Base-by-base conservation (phyloP, 23 tunicate genomes). In the Corella eumyota region DNA sequence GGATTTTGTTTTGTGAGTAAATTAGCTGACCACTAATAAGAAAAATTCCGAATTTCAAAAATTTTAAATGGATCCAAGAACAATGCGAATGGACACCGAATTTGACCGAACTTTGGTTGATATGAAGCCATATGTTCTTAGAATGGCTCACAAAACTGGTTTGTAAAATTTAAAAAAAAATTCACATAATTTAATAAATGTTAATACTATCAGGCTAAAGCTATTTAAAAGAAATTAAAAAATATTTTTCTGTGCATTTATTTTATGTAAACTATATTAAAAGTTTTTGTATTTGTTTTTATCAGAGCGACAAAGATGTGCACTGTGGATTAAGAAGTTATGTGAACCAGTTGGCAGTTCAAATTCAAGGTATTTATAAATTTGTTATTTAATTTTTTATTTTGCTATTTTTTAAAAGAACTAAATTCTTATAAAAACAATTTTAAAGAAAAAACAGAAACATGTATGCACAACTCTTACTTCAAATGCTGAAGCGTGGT, bases 321-420 rank as follows among this genome's bases (percentile, higher is more conserved):
- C 96, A 36, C 46, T 88, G 34, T 88, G 96, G 96, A 73, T 88
- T 0, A 78, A 78, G 37, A 88, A 88, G 56, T 64, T 88, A 17
- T 77, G 96, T 68, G 88, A 88, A 30, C 81, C 96, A 49, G 66
- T 79, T n/a, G 65, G 64, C 0, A 67, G 83, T 25, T 68, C 94
- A 35, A 59, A 64, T 20, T 64, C 64, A 13, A 78, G 85, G 85
- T 75, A 64, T 25, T 30, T 26, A 6, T 6, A 58, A 28, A 58
- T 24, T 44, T 44, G 48, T 44, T 44, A 44, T 15, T 44, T 44
- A 15, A 11, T 44, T 13, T 15, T 44, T 44, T 44, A 11, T 11
- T 44, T 44, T 11, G 15, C 48, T 44, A 15, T 44, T 44, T 44
- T 44, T 15, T 11, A 53, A 53, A 53, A 19, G 15, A 20, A 58